Evolutionary conservation across 1,140 invertebrate genomes (phyloP).

Genomic region (Drosophila navojoa): DNA sequence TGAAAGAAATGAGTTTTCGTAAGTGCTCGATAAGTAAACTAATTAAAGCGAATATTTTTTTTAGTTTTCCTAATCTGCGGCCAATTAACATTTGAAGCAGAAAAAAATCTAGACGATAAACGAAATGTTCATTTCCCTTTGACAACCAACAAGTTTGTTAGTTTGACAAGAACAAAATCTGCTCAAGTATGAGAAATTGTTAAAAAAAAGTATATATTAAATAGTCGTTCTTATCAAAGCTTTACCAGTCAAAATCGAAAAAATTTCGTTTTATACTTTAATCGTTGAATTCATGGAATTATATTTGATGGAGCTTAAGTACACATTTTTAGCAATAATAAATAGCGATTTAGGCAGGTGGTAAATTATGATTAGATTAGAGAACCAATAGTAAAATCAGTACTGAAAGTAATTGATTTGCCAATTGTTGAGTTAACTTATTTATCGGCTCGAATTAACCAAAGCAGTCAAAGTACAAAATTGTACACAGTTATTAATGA

Average conservation of each 20-base stretch:
- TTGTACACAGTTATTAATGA: no score
- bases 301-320: neutral
- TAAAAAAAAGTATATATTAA: neutral
- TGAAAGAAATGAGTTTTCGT: neutral
- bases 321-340: neutral
- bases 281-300: constrained; percentile 1
- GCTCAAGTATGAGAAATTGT: no score
- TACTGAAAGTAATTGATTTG: no score
- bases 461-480: no score
- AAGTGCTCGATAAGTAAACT: constrained; percentile 1
- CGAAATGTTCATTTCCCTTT: constrained; percentile 1
- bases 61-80: neutral
- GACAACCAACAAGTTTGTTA: constrained; percentile 3
- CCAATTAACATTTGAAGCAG: neutral
- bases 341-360: neutral
- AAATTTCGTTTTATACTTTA: neutral
- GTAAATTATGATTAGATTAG: no score
- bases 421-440: no score
- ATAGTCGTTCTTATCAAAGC: neutral
- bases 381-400: no score
- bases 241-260: neutral
- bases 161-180: neutral
- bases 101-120: constrained; percentile 4
- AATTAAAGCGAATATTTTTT: neutral
- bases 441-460: no score